phyloP scores from a whole-genome alignment of 2,888 invertebrate species.

The Uropetala carovei region DNA sequence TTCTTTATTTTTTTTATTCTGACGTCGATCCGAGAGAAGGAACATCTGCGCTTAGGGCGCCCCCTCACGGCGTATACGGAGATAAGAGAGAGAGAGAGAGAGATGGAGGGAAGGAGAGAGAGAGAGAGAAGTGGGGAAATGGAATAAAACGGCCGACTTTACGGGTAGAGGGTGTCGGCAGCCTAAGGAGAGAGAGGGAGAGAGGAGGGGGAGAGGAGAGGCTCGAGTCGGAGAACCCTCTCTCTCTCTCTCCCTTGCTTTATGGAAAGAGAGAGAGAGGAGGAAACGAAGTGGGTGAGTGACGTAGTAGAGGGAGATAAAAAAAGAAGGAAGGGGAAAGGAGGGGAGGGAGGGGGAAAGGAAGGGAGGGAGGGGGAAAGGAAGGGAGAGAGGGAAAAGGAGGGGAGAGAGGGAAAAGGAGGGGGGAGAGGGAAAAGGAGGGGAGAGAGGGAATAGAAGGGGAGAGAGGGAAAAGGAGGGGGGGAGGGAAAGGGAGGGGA shows the following conservation, averaged over 20 bases:
- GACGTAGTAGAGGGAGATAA: no score
- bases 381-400: not conserved
- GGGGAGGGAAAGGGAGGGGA: not conserved
- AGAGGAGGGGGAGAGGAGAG: not conserved
- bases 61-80: not conserved
- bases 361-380: not conserved
- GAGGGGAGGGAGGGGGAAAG: not conserved
- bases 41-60: not conserved
- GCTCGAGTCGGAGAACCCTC: no score
- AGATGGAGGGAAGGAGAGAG: not conserved
- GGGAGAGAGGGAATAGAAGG: not conserved
- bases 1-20: conserved; percentile 7
- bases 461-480: not conserved
- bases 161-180: not conserved
- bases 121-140: not conserved
- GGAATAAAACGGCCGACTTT: conserved; percentile 13
- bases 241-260: no score
- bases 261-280: no score
- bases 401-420: not conserved
- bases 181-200: not conserved
- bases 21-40: not conserved
- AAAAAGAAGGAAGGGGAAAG: no score
- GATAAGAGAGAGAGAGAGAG: not conserved
- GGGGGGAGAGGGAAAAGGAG: not conserved
- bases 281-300: no score